Evolutionary conservation across 2,888 invertebrate genomes (phyloP), one percentile per base, ranked within the genome.

Genomic region (Dasypogon diadema): DNA sequence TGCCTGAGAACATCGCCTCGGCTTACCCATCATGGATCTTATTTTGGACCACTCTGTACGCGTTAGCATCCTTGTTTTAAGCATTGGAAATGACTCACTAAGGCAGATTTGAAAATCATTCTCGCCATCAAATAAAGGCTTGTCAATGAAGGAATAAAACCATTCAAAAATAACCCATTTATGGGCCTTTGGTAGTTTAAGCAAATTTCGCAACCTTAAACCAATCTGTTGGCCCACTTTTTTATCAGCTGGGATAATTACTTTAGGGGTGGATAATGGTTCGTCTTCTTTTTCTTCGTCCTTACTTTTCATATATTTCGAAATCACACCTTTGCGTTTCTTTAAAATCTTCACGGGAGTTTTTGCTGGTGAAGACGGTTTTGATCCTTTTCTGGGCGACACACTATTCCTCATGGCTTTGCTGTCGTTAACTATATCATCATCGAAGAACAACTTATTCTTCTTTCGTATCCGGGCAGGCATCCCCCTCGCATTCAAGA

Each of bases 111-210:
- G 93, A 84, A 99, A 99, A 87, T 99, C 99, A 87, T 98, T 98
- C 83, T 97, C 97, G 42, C 96, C 97, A 80, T 94, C 92, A 87
- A 99, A 99, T 42, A 99, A 87, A 37, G 96, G 93, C 83, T 93
- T 93, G 84, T 99, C 99, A 81, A 99, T 93, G 83, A 98, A 98
- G 80, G 99, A 98, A 86, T 99, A 99, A 87, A 99, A 99, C 93
- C 98, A 99, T 86, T 99, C 99, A 86, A 97, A 99, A 85, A 97
- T 98, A 6, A 99, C 98, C 97, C 98, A 99, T 87, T 97, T 97
- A 84, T 99, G 98, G 2, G 99, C 99, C 88, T 99, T 99, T 0
- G 99, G 99, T 79, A 99, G 87, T 87, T 99, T 99, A 2, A 99
- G 88, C 30, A 99, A 89, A 87, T 99, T 99, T 79, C 96, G 89